A percentile compares a stretch with the other conserved stretches of the same genome.
Evolutionary conservation across 2,113 vertebrate genomes (phyloP).

Genomic region (Zosterops japonicus): DNA sequence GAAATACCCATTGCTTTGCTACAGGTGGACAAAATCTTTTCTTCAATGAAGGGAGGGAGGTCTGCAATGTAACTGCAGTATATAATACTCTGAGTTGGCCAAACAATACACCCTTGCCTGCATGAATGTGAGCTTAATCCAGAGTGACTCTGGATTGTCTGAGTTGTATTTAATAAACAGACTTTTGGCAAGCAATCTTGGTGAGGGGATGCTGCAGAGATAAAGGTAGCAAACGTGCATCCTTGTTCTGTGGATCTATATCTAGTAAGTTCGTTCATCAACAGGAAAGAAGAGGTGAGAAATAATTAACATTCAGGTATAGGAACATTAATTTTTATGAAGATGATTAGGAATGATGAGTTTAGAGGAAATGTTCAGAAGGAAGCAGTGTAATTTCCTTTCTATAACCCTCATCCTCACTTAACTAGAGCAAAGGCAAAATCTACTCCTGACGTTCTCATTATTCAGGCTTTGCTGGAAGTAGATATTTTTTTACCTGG

Average conservation of each 20-base stretch:
- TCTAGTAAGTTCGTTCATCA: not conserved
- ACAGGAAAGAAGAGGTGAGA: not conserved
- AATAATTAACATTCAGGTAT: not conserved
- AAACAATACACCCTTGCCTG: not conserved
- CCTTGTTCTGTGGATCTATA: not conserved
- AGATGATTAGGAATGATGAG: not conserved
- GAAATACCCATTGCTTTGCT: not conserved
- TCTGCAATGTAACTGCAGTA: not conserved
- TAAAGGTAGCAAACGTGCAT: not conserved
- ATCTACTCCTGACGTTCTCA: not conserved
- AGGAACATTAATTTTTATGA: not conserved
- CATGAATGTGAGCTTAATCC: not conserved
- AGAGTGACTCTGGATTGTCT: not conserved
- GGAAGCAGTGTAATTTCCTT: not conserved
- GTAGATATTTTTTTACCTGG: not conserved
- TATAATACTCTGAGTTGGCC: not conserved
- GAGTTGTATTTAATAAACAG: not conserved
- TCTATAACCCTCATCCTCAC: not conserved
- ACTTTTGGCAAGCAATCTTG: not conserved
- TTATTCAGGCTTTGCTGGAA: not conserved
- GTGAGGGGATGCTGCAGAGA: not conserved
- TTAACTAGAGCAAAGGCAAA: not conserved
- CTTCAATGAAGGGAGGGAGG: not conserved
- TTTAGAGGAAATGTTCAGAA: not conserved
- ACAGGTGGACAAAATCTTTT: not conserved